These are phyloP conservation scores for Agriotes lineatus DNA, from an alignment of 2,888 invertebrate species.

Conservation along the genomic window DNA sequence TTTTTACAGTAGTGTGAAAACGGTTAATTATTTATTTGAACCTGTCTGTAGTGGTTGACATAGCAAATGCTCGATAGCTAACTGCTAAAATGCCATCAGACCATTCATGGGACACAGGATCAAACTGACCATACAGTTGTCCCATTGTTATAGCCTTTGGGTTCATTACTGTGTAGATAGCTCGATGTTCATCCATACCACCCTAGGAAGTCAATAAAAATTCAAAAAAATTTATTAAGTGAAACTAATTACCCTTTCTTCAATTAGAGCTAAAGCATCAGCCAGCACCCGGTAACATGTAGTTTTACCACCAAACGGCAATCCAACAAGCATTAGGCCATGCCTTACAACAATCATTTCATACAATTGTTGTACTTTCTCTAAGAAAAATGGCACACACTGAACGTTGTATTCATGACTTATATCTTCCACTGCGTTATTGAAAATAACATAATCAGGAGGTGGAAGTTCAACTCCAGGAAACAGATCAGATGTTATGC, in stretches of 20 bases:
- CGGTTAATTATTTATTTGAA: conserved; percentile 53
- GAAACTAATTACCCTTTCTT: conserved; percentile 74
- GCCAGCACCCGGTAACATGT: conserved; percentile 87
- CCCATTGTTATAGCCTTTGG: conserved; percentile 97
- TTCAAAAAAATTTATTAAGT: neutral
- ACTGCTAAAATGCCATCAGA: conserved; percentile 90
- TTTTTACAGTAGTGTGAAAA: neutral
- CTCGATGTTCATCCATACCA: conserved; percentile 80
- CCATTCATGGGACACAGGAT: conserved; percentile 95
- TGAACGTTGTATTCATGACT: conserved; percentile 84
- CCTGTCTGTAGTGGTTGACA: conserved; percentile 79
- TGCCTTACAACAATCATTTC: conserved; percentile 97
- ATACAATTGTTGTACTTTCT: conserved; percentile 90
- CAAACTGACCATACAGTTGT: conserved; percentile 95
- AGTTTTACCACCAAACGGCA: conserved; percentile 94
- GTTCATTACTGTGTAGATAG: conserved; percentile 87
- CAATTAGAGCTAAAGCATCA: conserved; percentile 80
- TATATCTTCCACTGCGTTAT: conserved; percentile 73
- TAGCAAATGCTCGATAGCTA: conserved; percentile 84
- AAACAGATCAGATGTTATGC: conserved; percentile 94
- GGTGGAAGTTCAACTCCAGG: conserved; percentile 85
- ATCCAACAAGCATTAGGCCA: conserved; percentile 94
- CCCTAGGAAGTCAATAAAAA: conserved; percentile 66
- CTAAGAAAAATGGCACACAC: conserved; percentile 86
- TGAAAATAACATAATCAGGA: conserved; percentile 83